Evolutionary conservation across 2,113 vertebrate genomes (phyloP).

Genomic region (Heterocephalus glaber): DNA sequence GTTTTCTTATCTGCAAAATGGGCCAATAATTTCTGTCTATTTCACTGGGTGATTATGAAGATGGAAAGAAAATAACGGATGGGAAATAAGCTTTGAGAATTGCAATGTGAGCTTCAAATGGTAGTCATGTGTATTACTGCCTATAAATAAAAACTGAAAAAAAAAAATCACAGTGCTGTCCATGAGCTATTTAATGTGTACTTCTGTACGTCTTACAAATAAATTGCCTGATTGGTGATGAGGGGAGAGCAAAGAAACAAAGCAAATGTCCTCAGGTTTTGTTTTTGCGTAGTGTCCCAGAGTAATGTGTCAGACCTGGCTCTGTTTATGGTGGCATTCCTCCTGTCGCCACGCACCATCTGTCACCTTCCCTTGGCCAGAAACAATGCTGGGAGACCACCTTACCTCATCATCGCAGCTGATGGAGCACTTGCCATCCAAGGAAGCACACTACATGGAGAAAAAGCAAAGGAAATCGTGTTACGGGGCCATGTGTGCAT

Average conservation of each 20-base stretch:
- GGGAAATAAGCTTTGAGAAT: neutral
- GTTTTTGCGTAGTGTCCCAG: neutral
- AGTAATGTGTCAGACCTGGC: neutral
- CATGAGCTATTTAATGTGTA: neutral
- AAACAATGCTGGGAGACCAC: neutral
- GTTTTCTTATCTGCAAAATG: slow-evolving; percentile 4
- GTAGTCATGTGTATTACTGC: neutral
- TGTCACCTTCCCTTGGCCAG: neutral
- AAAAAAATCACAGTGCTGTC: neutral
- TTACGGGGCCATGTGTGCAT: neutral
- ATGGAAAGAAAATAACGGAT: neutral
- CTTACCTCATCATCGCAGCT: slow-evolving; percentile 97
- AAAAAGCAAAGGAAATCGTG: neutral
- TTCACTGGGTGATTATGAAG: neutral
- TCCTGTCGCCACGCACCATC: neutral
- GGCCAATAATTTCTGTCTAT: neutral
- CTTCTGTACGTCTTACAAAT: slow-evolving; percentile 2
- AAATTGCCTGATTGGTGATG: neutral
- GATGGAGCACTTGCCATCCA: slow-evolving; percentile 96
- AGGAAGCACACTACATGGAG: slow-evolving; percentile 91
- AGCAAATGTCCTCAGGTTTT: neutral
- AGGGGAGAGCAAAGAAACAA: neutral
- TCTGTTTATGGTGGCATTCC: neutral
- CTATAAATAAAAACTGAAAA: neutral
- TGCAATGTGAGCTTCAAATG: neutral